These are phyloP conservation scores for Dendroctonus valens DNA, from an alignment of 1,140 invertebrate species.

Conservation along the genomic window DNA sequence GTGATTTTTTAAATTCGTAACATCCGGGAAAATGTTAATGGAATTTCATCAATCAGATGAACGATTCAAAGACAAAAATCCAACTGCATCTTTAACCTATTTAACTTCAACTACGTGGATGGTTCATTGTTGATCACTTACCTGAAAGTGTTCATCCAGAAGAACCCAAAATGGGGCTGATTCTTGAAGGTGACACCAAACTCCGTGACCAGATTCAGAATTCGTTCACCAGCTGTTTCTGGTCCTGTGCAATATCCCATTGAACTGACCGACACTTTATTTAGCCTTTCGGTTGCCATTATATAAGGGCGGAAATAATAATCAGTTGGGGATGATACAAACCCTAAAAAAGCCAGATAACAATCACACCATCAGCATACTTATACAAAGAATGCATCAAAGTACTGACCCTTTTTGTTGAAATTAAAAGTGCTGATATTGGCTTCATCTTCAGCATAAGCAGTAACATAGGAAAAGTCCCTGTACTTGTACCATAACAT, in stretches of 20 bases:
- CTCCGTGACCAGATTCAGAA: slow-evolving; percentile 61
- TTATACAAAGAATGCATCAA: too few species aligned
- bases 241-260: slow-evolving; percentile 57
- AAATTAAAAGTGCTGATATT: slow-evolving; percentile 66
- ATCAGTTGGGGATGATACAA: slow-evolving; percentile 67
- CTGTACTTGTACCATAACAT: slow-evolving; percentile 64
- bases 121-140: background rate
- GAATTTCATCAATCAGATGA: too few species aligned
- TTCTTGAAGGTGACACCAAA: slow-evolving; percentile 60
- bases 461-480: slow-evolving; percentile 61
- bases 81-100: too few species aligned
- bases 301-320: slow-evolving; percentile 73
- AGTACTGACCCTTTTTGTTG: slow-evolving; percentile 48
- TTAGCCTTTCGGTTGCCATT: slow-evolving; percentile 59
- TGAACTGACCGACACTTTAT: slow-evolving; percentile 37
- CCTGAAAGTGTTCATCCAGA: slow-evolving; percentile 66
- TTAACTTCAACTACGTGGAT: background rate
- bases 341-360: slow-evolving; percentile 52
- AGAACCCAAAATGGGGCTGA: slow-evolving; percentile 64
- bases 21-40: too few species aligned
- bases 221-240: slow-evolving; percentile 55
- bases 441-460: slow-evolving; percentile 63
- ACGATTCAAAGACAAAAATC: too few species aligned
- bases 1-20: too few species aligned
- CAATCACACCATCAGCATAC: too few species aligned